These are phyloP conservation scores for Neotragus moschatus DNA, from an alignment of 2,113 vertebrate species.

Conservation along the genomic window DNA sequence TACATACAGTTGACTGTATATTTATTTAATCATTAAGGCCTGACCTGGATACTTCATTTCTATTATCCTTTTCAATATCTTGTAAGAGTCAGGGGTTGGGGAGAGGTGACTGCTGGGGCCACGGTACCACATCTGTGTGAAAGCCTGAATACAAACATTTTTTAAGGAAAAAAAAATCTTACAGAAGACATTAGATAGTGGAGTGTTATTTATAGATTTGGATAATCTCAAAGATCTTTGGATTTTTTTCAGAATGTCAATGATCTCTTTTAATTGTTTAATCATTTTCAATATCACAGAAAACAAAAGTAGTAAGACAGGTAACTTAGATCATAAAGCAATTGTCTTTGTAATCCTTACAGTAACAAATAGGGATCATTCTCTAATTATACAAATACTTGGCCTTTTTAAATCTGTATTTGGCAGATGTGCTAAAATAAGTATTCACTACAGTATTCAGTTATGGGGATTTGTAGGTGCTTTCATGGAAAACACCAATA, in stretches of 20 bases:
- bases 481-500: neutral
- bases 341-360: neutral
- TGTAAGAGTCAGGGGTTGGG: neutral
- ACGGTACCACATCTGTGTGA: neutral
- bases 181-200: neutral
- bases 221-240: neutral
- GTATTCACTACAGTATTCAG: neutral
- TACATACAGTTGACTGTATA: neutral
- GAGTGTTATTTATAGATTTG: neutral
- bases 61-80: neutral
- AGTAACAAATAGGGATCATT: neutral
- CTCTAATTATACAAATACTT: neutral
- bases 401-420: neutral
- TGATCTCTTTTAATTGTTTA: neutral
- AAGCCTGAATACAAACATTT: neutral
- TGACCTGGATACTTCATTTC: neutral
- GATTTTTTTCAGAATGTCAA: neutral
- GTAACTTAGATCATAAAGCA: neutral
- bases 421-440: neutral
- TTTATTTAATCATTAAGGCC: neutral
- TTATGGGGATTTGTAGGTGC: neutral
- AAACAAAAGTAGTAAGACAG: constrained; percentile 6
- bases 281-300: neutral
- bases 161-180: neutral
- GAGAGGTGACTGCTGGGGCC: neutral